Base-by-base conservation (phyloP, 2,797 vertebrate genomes). In the Acanthis flammea region DNA sequence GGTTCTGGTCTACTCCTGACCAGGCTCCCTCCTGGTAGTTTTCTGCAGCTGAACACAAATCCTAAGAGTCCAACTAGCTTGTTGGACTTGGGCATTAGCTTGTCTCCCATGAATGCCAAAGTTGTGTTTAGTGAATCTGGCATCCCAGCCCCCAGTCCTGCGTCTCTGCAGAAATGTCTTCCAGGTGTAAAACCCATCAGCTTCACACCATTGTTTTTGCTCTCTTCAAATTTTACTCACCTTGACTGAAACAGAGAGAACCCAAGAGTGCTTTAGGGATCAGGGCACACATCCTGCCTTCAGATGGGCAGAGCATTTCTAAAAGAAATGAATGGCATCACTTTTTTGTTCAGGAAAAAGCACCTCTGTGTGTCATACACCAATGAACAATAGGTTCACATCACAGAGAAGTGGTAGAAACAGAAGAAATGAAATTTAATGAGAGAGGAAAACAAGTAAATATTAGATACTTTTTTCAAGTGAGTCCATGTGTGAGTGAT, bases 361-460 rank as follows among this genome's bases (percentile, higher is more conserved):
- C 70, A 90, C 30, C 41, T 77, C 47, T 81, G 51, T 42, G 18
- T 54, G 33, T 71, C 82, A 86, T 27, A 85, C n/a, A 58, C 54
- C 84, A 37, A 39, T 60, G 86, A 95, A 54, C 81, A 94, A 87
- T 72, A 88, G 76, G 41, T 66, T 84, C 66, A 58, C 57, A 86
- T 70, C 33, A 70, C 4, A 3, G 25, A 95, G 66, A 92, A 95
- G 80, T 84, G 73, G 66, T 33, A 90, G 82, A 85, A 94, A 71
- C 14, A 88, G 58, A 95, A 73, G 85, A 94, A 96, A 97, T 86
- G 12, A 93, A 94, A 95, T 78, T 90, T 94, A 95, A 90, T 5
- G 1, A 73, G 48, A 88, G 85, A 88, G n/a, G 42, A 91, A 96
- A 95, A 95, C 86, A 95, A 96, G 88, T 94, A 95, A 97, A 96